phyloP scores from a whole-genome alignment of 2,113 vertebrate species.

The Callaeas wilsoni region DNA sequence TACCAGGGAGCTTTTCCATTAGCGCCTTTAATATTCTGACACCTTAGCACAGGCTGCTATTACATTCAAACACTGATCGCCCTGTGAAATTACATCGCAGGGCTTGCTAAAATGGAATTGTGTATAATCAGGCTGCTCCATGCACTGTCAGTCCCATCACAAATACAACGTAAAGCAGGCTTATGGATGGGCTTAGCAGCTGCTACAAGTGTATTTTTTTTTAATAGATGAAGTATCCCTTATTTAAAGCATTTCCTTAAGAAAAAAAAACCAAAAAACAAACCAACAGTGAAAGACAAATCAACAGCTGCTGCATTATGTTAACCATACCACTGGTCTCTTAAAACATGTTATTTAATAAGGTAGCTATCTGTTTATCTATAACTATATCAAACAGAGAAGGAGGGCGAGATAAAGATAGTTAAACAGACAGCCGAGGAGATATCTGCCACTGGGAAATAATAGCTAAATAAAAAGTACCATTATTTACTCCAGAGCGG shows the following conservation, averaged over 20 bases:
- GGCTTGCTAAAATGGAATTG: constrained; percentile 82
- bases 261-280: constrained; percentile 30
- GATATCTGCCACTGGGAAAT: constrained; percentile 61
- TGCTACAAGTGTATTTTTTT: constrained; percentile 83
- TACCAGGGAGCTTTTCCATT: constrained; percentile 98
- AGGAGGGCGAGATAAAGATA: constrained; percentile 58
- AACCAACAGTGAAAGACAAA: constrained; percentile 61
- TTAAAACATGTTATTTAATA: constrained; percentile 69
- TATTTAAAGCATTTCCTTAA: constrained; percentile 76
- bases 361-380: constrained; percentile 70
- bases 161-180: constrained; percentile 79
- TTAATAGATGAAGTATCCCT: constrained; percentile 83
- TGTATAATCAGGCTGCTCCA: constrained; percentile 90
- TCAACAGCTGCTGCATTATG: constrained; percentile 66
- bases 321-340: constrained; percentile 49
- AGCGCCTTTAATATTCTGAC: constrained; percentile 98
- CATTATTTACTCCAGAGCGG: constrained; percentile 49
- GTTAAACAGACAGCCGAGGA: constrained; percentile 61
- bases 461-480: constrained; percentile 65
- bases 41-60: constrained; percentile 88
- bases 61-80: constrained; percentile 90
- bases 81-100: constrained; percentile 87
- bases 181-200: constrained; percentile 81
- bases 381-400: constrained; percentile 59
- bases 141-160: constrained; percentile 88